phyloP scores from a whole-genome alignment of 2,888 invertebrate species.

The Cordylochernes scorpioides region DNA sequence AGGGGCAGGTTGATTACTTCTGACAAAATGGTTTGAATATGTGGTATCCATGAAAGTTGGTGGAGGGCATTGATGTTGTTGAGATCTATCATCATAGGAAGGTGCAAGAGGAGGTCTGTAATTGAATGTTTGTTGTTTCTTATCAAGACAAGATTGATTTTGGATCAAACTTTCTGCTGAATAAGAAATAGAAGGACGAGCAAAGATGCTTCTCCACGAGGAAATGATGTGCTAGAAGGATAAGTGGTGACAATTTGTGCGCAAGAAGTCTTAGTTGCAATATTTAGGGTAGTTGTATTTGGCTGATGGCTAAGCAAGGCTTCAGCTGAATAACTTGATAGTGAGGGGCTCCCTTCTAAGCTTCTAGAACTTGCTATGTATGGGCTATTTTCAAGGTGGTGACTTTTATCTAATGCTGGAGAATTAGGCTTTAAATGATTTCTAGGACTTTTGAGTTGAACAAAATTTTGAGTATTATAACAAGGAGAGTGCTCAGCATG shows the following conservation, averaged over 20 bases:
- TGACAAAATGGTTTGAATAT: too few relatives aligned
- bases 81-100: too few relatives aligned
- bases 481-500: too few relatives aligned
- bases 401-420: neutral
- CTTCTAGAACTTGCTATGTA: neutral
- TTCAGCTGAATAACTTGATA: slow-evolving; percentile 7
- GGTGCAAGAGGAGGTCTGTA: too few relatives aligned
- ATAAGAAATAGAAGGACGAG: slow-evolving; percentile 8
- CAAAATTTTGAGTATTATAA: too few relatives aligned
- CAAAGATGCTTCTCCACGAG: neutral
- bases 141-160: slow-evolving; percentile 3
- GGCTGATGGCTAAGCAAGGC: slow-evolving; percentile 3
- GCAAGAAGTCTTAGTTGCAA: neutral
- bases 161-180: slow-evolving; percentile 12
- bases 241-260: neutral
- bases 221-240: neutral
- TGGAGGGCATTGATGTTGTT: too few relatives aligned
- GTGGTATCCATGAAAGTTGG: too few relatives aligned
- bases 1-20: too few relatives aligned
- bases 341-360: neutral
- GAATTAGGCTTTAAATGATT: slow-evolving; percentile 1
- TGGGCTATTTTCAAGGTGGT: neutral
- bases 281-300: slow-evolving; percentile 1
- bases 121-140: slow-evolving; percentile 1
- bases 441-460: neutral